A percentile compares a stretch with the other conserved stretches of the same genome.
phyloP scores from a whole-genome alignment of 2,113 vertebrate species.

The Megaceryle torquata region DNA sequence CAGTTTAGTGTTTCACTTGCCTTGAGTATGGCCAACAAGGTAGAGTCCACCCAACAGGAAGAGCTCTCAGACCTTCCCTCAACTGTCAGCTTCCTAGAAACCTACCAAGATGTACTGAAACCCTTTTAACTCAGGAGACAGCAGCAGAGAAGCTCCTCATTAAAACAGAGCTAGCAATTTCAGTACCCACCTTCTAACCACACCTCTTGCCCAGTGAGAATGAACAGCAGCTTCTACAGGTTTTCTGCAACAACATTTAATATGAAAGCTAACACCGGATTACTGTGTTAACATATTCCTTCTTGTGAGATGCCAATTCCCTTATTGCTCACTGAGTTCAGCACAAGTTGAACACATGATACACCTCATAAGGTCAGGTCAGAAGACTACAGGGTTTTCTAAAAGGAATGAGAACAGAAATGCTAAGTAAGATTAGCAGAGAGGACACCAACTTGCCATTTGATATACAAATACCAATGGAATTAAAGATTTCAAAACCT shows the following conservation, averaged over 20 bases:
- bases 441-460: background rate
- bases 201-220: background rate
- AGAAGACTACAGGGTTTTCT: background rate
- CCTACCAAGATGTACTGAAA: rapidly evolving
- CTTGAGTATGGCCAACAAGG: background rate
- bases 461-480: background rate
- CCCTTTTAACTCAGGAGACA: background rate
- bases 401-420: background rate
- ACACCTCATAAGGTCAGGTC: background rate
- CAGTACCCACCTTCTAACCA: background rate
- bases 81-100: background rate
- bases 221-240: background rate
- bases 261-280: background rate
- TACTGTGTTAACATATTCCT: background rate
- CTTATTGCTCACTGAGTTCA: background rate
- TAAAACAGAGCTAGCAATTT: background rate
- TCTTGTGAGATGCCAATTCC: background rate
- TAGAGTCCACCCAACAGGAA: background rate
- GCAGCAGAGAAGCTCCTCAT: background rate
- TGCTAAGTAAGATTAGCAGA: background rate
- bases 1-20: background rate
- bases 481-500: background rate
- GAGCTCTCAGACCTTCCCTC: background rate
- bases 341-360: background rate
- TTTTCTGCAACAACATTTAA: background rate